Evolutionary conservation across 53 echinoderm and acorn worm genomes (phyloP).

Genomic region (Crossaster papposus): DNA sequence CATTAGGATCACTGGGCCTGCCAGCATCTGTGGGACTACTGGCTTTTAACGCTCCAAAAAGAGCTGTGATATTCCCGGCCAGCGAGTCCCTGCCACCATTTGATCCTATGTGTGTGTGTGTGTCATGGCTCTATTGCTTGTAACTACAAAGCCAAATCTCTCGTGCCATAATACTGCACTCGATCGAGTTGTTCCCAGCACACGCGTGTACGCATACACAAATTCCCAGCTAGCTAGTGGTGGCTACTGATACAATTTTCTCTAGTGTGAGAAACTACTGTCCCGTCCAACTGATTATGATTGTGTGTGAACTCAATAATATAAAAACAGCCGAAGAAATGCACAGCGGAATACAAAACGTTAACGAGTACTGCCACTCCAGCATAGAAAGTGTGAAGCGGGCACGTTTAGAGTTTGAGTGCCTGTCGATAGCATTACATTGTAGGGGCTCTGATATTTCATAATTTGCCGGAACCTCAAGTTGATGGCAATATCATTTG

Average conservation of each 20-base stretch:
- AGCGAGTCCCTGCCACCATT: neutral
- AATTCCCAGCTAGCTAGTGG: no score
- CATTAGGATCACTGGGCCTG: conserved; percentile 32
- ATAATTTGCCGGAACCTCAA: conserved; percentile 1
- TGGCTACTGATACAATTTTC: conserved; percentile 38
- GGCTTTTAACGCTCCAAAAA: conserved; percentile 27
- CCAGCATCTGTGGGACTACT: conserved; percentile 6
- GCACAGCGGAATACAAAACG: conserved; percentile 21
- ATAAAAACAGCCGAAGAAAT: neutral
- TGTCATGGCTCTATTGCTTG: conserved; percentile 15
- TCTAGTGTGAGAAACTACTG: conserved; percentile 1
- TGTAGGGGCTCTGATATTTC: conserved; percentile 25
- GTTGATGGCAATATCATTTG: conserved; percentile 1
- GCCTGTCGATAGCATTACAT: conserved; percentile 57
- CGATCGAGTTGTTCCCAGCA: conserved; percentile 25
- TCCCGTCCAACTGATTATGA: neutral
- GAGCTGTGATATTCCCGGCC: conserved; percentile 5
- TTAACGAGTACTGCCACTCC: conserved; percentile 55
- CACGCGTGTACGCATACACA: conserved; percentile 1
- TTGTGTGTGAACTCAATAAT: conserved; percentile 28
- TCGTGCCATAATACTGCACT: conserved; percentile 35
- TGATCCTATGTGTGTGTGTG: neutral
- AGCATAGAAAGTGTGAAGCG: conserved; percentile 47
- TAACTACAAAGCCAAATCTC: conserved; percentile 45
- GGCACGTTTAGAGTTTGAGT: conserved; percentile 27